Evolutionary conservation across 2,113 vertebrate genomes (phyloP), one percentile per base, ranked within the genome.

Genomic region (Lampris megalopsis): DNA sequence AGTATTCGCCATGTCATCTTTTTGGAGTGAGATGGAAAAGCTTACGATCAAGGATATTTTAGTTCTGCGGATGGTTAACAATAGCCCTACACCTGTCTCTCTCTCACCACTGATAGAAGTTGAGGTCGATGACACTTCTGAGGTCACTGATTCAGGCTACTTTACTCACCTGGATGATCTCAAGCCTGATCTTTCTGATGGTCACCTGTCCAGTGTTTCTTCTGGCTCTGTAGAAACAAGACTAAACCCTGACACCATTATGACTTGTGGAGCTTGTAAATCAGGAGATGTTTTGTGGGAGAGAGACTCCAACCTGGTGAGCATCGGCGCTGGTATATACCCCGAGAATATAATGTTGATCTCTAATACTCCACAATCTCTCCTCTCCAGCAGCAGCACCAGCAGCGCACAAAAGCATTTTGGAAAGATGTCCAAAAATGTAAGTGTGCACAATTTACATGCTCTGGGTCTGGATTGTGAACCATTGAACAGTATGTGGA

Each of bases 1-100:
- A 40, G 88, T 92, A 8, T 93, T 90, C 58, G 87, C 91, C 8
- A 94, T 95, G 74, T 95, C 94, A 1, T 92, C 92, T 36, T 95
- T 95, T 52, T 95, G 94, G 94, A 88, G 75, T 53, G 93, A 94
- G 67, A 95, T 95, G 94, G 94, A 95, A 65, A 94, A 91, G 63
- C 74, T 95, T 71, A 95, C 94, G 1, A 95, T 95, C 67, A 94
- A 94, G 2, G 94, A 95, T 70, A 95, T 95, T 62, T 56, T 95
- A 68, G 86, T 86, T 48, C 78, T 93, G 43, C 73, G 90, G 48
- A 78, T 74, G 47, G 74, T 77, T 6, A 63, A 45, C 38, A 82
- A 72, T 57, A 49, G 68, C 64, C 68, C 83, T 50, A 62, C 76
- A 1, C 6, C 64, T 1, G 66, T 59, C 41, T 50, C 71, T 24